These are phyloP conservation scores for Takifugu flavidus DNA, from an alignment of 2,113 vertebrate species.

Conservation along the genomic window DNA sequence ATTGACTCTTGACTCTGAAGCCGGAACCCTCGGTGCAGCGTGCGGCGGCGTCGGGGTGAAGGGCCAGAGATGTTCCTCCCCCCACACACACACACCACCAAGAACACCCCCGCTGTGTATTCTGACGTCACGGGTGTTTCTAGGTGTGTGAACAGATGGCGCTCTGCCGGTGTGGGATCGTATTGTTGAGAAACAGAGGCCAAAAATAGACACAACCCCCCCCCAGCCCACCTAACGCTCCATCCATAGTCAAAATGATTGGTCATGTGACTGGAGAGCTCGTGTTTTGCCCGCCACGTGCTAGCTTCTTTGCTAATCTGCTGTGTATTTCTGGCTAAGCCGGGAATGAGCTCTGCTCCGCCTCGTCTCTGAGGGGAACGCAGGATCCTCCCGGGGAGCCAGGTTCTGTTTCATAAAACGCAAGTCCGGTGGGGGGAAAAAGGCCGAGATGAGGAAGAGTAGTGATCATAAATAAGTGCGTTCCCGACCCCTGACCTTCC, in stretches of 20 bases:
- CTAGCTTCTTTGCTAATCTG: slow-evolving; percentile 50
- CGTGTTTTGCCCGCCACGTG: slow-evolving; percentile 40
- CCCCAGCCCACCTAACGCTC: slow-evolving; percentile 11
- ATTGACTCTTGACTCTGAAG: slow-evolving; percentile 51
- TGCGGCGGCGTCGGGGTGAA: too few relatives aligned
- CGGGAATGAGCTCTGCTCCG: neutral
- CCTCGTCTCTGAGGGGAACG: too few relatives aligned
- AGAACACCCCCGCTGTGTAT: too few relatives aligned
- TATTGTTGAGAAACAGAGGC: slow-evolving; percentile 31
- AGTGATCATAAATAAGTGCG: neutral
- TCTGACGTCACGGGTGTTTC: neutral
- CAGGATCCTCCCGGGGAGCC: neutral
- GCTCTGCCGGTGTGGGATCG: slow-evolving; percentile 30
- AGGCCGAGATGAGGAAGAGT: too few relatives aligned
- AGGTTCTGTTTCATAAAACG: too few relatives aligned
- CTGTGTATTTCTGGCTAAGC: slow-evolving; percentile 54
- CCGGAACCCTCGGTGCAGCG: slow-evolving; percentile 8
- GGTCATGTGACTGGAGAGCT: slow-evolving; percentile 6
- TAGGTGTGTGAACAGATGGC: slow-evolving; percentile 48
- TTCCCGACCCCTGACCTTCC: neutral
- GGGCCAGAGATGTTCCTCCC: too few relatives aligned
- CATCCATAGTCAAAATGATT: neutral
- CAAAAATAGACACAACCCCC: slow-evolving; percentile 27
- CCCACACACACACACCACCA: too few relatives aligned
- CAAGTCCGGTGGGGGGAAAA: too few relatives aligned